Evolutionary conservation across 2,113 vertebrate genomes (phyloP).

Genomic region (Gila orcuttii): DNA sequence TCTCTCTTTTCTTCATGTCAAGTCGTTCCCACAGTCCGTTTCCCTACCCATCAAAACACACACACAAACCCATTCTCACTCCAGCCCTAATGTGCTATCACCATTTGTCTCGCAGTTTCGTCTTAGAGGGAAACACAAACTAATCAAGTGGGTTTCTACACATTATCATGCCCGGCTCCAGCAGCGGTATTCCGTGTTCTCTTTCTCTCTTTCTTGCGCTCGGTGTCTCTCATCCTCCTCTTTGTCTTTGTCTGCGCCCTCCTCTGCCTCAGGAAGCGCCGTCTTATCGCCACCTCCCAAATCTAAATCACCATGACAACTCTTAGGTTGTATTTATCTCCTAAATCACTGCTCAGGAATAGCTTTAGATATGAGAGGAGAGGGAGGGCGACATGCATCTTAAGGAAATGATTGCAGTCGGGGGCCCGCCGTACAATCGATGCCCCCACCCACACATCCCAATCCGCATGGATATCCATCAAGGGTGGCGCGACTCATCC

Average conservation of each 20-base stretch:
- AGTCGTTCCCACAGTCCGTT: not conserved
- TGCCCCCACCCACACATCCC: slow-evolving; percentile 3
- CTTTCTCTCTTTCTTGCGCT: not conserved
- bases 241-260: slow-evolving; percentile 10
- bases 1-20: not conserved
- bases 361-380: slow-evolving; percentile 36
- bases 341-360: slow-evolving; percentile 47
- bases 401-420: slow-evolving; percentile 41
- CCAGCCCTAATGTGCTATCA: not conserved
- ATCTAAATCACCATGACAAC: slow-evolving; percentile 57
- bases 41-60: slow-evolving; percentile 47
- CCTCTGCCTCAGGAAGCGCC: slow-evolving; percentile 30
- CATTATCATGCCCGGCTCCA: slow-evolving; percentile 25
- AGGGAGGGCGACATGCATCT: slow-evolving; percentile 18
- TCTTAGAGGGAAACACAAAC: slow-evolving; percentile 13
- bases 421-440: slow-evolving; percentile 22
- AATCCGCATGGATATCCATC: slow-evolving; percentile 18
- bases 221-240: not conserved
- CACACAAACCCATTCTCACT: slow-evolving; percentile 20
- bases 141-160: slow-evolving; percentile 31
- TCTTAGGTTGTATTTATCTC: slow-evolving; percentile 50
- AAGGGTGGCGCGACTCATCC: not conserved
- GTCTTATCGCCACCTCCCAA: slow-evolving; percentile 25
- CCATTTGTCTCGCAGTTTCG: not conserved
- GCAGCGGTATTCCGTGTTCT: not conserved